These are phyloP conservation scores for Chymomyza caudatula DNA, from an alignment of 2,888 invertebrate genomes.

Conservation along the genomic window DNA sequence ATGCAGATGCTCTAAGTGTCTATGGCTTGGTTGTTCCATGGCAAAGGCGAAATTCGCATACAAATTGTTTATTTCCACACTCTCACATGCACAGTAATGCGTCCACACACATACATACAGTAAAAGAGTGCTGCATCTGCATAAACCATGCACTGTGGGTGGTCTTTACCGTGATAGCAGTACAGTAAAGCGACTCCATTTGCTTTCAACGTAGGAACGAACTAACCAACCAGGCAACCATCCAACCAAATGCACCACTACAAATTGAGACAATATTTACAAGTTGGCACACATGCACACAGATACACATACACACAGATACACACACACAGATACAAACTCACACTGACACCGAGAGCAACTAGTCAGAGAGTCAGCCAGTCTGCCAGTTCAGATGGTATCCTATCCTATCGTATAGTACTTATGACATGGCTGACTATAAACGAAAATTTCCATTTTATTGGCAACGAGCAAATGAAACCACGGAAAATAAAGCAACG, in stretches of 20 bases:
- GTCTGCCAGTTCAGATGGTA: background rate
- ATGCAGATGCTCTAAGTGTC: constrained; percentile 23
- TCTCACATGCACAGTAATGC: background rate
- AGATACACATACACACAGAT: background rate
- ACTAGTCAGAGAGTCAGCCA: background rate
- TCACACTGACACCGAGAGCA: background rate
- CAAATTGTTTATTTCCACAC: constrained; percentile 60
- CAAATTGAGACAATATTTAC: constrained; percentile 69
- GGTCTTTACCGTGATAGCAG: background rate
- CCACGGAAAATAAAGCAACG: constrained; percentile 26
- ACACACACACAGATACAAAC: background rate
- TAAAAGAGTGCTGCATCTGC: constrained; percentile 14
- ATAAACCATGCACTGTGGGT: constrained; percentile 22
- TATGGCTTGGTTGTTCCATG: constrained; percentile 11
- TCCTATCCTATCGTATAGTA: background rate
- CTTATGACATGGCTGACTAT: constrained; percentile 31
- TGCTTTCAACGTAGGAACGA: constrained; percentile 22
- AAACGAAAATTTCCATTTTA: constrained; percentile 61
- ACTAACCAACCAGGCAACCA: constrained; percentile 25
- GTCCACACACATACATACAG: constrained; percentile 23
- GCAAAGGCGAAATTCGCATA: constrained; percentile 65
- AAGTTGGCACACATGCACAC: constrained; percentile 2
- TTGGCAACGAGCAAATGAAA: constrained; percentile 33
- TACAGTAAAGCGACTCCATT: constrained; percentile 33
- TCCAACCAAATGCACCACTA: constrained; percentile 42